Evolutionary conservation across 2,797 vertebrate species (phyloP).

Genomic region (Phyllotis vaccarum): DNA sequence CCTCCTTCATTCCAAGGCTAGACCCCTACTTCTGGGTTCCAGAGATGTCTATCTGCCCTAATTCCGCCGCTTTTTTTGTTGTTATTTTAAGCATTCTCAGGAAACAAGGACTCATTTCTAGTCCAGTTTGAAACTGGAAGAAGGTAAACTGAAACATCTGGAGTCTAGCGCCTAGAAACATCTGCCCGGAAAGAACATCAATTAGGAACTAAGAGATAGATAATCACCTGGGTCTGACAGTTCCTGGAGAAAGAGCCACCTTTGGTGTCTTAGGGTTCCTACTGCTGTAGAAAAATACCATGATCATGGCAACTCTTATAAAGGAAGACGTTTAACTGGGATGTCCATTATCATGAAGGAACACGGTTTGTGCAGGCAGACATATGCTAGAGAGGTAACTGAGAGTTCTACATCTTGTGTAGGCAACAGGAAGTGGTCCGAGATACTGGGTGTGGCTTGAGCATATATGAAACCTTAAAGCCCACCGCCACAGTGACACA

Average conservation of each 20-base stretch:
- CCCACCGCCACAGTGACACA: neutral
- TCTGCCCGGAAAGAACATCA: neutral
- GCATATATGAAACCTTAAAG: neutral
- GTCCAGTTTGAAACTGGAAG: constrained; percentile 29
- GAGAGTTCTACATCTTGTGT: neutral
- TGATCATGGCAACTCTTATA: neutral
- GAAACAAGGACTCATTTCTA: constrained; percentile 24
- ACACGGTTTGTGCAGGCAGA: neutral
- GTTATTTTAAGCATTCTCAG: constrained; percentile 36
- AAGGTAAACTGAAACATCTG: neutral
- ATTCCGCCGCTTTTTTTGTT: constrained; percentile 4
- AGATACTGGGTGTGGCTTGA: neutral
- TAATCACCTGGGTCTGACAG: neutral
- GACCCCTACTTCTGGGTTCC: neutral
- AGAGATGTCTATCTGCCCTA: neutral
- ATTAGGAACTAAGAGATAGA: neutral
- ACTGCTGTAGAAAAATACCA: neutral
- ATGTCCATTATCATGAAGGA: neutral
- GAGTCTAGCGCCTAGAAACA: constrained; percentile 31
- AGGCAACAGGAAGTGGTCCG: neutral
- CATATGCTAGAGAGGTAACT: neutral
- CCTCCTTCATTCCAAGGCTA: neutral
- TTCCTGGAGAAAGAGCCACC: constrained; percentile 8
- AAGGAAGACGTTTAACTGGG: neutral
- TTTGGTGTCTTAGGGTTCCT: neutral